A percentile compares a stretch with the other conserved stretches of the same genome.
These are phyloP conservation scores for Drosophila nr. perissopoda DNA, from an alignment of 2,888 invertebrate species.

Conservation along the genomic window DNA sequence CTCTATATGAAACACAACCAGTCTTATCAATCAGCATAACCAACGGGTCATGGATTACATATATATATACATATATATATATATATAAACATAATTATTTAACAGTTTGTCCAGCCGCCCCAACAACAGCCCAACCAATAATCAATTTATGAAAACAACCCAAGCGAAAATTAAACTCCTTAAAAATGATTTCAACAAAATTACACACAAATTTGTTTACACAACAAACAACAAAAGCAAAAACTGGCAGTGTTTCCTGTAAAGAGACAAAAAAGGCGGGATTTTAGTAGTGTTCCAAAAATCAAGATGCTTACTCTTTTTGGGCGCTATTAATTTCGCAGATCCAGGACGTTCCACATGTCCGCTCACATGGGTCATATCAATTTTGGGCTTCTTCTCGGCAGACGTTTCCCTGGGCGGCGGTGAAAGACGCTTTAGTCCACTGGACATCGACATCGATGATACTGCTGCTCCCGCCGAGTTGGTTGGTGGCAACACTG, in stretches of 20 bases:
- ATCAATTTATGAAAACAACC: constrained; percentile 34
- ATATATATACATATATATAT: background rate
- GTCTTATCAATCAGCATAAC: constrained; percentile 10
- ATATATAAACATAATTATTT: constrained; percentile 8
- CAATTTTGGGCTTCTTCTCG: constrained; percentile 92
- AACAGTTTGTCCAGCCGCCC: constrained; percentile 5
- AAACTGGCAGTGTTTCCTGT: constrained; percentile 62
- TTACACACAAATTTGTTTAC: constrained; percentile 31
- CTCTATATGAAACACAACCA: constrained; percentile 9
- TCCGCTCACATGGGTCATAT: constrained; percentile 85
- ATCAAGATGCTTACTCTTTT: constrained; percentile 93
- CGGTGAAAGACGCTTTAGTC: constrained; percentile 79
- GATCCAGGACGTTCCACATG: constrained; percentile 90
- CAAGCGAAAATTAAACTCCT: constrained; percentile 41
- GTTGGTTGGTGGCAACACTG: constrained; percentile 57
- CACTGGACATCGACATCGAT: constrained; percentile 62
- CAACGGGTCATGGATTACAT: background rate
- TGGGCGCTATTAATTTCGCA: constrained; percentile 94
- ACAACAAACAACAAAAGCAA: constrained; percentile 60
- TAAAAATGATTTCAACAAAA: constrained; percentile 50
- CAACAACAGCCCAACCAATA: constrained; percentile 15
- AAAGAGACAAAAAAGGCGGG: constrained; percentile 53
- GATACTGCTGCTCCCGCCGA: constrained; percentile 76
- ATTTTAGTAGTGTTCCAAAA: constrained; percentile 65
- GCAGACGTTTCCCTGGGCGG: constrained; percentile 85